Percentiles rank a stretch among this genome's conserved stretches.
phyloP scores from a whole-genome alignment of 2,888 invertebrate species.

The Geophilus truncorum region DNA sequence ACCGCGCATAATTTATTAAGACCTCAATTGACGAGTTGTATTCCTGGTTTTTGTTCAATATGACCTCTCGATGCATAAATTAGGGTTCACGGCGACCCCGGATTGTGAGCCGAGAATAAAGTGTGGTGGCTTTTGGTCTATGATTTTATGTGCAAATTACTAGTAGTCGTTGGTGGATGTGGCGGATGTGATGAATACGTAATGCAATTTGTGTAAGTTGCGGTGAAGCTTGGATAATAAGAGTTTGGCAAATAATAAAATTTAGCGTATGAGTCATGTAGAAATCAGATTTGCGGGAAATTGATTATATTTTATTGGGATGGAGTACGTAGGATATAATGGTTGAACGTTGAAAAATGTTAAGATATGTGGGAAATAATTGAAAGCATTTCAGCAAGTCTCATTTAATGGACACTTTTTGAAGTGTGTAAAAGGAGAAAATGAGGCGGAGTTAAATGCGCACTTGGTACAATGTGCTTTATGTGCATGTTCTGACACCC shows the following conservation, averaged over 20 bases:
- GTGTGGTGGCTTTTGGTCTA: neutral
- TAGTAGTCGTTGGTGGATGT: neutral
- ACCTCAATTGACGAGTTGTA: neutral
- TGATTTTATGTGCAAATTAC: neutral
- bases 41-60: neutral
- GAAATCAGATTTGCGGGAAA: neutral
- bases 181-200: neutral
- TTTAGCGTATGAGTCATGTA: neutral
- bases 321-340: too few relatives aligned
- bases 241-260: constrained; percentile 16
- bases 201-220: neutral
- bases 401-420: constrained; percentile 14
- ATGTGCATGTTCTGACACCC: constrained; percentile 20
- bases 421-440: constrained; percentile 7
- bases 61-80: neutral
- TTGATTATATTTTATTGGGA: too few relatives aligned
- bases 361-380: neutral
- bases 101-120: neutral
- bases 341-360: neutral
- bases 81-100: neutral
- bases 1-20: neutral
- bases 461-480: constrained; percentile 20
- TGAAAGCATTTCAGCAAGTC: neutral
- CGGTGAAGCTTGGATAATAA: neutral
- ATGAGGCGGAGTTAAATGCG: constrained; percentile 7